Evolutionary conservation across 2,113 vertebrate genomes (phyloP).

Genomic region (Hippocampus guttulatus): DNA sequence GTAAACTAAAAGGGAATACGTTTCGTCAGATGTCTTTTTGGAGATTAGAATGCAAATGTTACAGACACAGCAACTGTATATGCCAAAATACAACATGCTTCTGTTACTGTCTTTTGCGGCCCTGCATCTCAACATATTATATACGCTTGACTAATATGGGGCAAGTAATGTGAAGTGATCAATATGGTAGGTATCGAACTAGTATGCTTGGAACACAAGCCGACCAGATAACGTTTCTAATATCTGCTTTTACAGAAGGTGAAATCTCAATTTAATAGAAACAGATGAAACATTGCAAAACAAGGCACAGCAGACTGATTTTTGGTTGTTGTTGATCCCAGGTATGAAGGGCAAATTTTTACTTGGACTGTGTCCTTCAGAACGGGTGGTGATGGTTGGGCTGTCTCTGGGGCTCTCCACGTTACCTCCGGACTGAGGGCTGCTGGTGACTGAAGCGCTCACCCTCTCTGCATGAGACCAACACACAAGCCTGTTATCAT

Average conservation of each 20-base stretch:
- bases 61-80: background rate
- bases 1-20: background rate
- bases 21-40: background rate
- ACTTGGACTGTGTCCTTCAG: slow-evolving; percentile 57
- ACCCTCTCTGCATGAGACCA: slow-evolving; percentile 47
- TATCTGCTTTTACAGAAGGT: background rate
- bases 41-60: background rate
- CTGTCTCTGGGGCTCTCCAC: slow-evolving; percentile 48
- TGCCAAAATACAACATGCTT: background rate
- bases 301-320: background rate
- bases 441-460: slow-evolving; percentile 53
- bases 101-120: background rate
- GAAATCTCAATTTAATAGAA: background rate
- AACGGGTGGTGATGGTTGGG: slow-evolving; percentile 33
- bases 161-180: background rate
- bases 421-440: slow-evolving; percentile 48
- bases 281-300: background rate
- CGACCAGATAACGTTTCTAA: background rate
- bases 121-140: background rate
- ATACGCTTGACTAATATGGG: background rate
- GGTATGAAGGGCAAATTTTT: background rate
- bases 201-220: background rate
- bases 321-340: background rate
- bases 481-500: slow-evolving; percentile 4
- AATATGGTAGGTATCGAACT: background rate